These are phyloP conservation scores for Chromoteleia sp. DNA, from an alignment of 2,888 invertebrate species.

Conservation along the genomic window DNA sequence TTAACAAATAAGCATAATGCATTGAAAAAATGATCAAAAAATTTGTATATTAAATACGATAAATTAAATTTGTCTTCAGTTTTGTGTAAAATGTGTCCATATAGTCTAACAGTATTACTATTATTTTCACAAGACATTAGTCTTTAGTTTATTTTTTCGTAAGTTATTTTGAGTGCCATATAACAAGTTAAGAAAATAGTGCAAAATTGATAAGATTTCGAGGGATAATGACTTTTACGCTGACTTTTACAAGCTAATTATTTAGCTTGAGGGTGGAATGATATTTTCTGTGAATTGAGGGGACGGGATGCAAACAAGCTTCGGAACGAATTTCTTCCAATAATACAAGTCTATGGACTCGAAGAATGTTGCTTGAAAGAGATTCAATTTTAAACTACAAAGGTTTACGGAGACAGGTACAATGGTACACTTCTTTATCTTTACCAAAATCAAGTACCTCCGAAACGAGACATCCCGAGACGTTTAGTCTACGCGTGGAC, in stretches of 20 bases:
- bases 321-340: neutral
- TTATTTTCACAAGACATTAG: no score
- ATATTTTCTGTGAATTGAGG: constrained; percentile 17
- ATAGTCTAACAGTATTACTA: no score
- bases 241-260: no score
- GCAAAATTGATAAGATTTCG: neutral
- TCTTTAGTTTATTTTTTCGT: no score
- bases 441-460: constrained; percentile 8
- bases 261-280: constrained; percentile 5
- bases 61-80: no score
- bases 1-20: constrained; percentile 14
- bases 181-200: no score
- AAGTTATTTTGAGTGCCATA: no score
- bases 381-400: constrained; percentile 15
- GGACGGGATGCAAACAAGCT: constrained; percentile 23
- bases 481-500: neutral
- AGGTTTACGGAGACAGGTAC: constrained; percentile 11
- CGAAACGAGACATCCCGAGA: neutral
- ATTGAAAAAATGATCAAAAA: neutral
- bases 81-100: no score
- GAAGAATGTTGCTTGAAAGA: constrained; percentile 18
- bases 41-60: neutral
- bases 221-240: constrained; percentile 15
- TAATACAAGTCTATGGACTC: neutral
- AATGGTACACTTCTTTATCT: constrained; percentile 19